Percentiles rank a stretch among this genome's conserved stretches.
Conservation (phyloP, 2,113 vertebrate species). For the Thunnus maccoyii region DNA sequence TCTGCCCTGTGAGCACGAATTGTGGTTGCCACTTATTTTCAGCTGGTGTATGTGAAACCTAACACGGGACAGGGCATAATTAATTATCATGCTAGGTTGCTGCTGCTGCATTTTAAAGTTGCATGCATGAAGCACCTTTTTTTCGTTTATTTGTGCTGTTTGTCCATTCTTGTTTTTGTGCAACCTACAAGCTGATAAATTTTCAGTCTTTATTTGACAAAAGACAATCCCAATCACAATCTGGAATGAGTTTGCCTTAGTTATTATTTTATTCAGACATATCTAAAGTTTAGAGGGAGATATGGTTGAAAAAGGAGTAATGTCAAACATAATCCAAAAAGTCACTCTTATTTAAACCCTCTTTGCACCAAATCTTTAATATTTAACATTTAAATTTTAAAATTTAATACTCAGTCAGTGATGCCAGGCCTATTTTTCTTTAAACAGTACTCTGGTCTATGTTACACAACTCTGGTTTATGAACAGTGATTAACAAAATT, state of each 20-base stretch:
- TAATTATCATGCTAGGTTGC: conserved; percentile 43
- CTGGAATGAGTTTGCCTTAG: not conserved
- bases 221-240: not conserved
- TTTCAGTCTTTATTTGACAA: not conserved
- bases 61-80: conserved; percentile 46
- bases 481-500: not conserved
- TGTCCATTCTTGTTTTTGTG: not conserved
- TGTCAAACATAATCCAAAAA: not conserved
- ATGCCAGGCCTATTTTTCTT: not conserved
- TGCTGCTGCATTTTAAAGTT: conserved; percentile 12
- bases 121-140: not conserved
- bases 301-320: not conserved
- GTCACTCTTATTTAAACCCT: too few species aligned
- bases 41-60: conserved; percentile 61
- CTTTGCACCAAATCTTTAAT: too few species aligned
- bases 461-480: not conserved
- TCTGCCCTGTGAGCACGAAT: conserved; percentile 30
- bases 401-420: too few species aligned
- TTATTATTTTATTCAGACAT: not conserved
- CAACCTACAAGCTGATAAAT: not conserved
- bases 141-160: not conserved
- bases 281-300: not conserved
- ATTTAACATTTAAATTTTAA: not conserved
- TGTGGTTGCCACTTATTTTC: conserved; percentile 62
- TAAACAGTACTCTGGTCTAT: not conserved